Percentiles rank a stretch among this genome's conserved stretches.
Evolutionary conservation across 2,797 vertebrate species (phyloP).

Genomic region (Mycteria americana): DNA sequence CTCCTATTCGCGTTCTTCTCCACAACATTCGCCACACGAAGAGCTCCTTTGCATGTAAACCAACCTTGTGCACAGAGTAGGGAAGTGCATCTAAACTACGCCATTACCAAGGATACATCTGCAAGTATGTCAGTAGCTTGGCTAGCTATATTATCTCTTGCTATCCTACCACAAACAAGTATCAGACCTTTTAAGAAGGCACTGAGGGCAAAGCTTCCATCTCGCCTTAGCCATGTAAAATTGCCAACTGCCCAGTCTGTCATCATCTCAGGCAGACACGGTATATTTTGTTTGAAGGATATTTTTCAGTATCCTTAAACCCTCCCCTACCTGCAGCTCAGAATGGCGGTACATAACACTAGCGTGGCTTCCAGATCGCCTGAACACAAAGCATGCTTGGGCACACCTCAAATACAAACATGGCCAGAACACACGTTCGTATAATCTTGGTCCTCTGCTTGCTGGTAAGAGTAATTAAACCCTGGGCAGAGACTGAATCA

Average conservation of each 20-base stretch:
- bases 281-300: background rate
- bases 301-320: background rate
- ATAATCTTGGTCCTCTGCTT: background rate
- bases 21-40: background rate
- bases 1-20: background rate
- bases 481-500: background rate
- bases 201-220: background rate
- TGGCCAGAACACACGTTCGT: accelerated
- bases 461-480: background rate
- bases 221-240: background rate
- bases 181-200: background rate
- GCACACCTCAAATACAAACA: background rate
- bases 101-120: background rate
- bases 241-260: background rate
- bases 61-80: background rate
- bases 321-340: background rate
- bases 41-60: background rate
- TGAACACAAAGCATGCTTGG: background rate
- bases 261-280: background rate
- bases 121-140: background rate
- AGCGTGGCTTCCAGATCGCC: background rate
- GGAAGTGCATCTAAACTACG: background rate
- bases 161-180: background rate
- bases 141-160: background rate
- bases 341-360: background rate